Base-by-base conservation (phyloP, 2,888 invertebrate species). In the Pocota personata region DNA sequence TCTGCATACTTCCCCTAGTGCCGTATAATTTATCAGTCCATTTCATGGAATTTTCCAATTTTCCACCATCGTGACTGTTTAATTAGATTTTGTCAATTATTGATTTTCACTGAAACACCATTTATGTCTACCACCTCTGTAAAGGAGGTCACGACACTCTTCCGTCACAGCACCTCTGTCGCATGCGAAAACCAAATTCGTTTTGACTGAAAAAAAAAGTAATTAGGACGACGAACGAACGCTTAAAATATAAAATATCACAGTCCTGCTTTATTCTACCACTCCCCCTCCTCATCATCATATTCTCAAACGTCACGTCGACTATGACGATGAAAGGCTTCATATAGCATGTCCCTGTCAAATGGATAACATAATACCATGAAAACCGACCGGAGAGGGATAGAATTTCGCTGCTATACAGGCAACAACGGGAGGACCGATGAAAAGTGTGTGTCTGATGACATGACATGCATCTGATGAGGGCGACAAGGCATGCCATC, bases 1-100 rank as follows among this genome's bases (percentile, higher is more conserved):
- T 48, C 4, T 5, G 27, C 27, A 12, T 3, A 55, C 32, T 8
- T 14, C 5, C 27, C 30, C 40, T 57, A 27, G 40, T 48, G 50
- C 32, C 32, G 32, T 24, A 48, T 32, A 48, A 64, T 48, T 64
- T 43, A 55, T 55, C 57, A 43, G 32, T 72, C 50, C 21, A 67
- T 58, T 80, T 80, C 24, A 32, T 24, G 79, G 60, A 75, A 75
- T 79, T 79, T 79, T 75, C 58, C 62, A 79, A 79, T 84, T 84
- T 84, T 84, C 79, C 82, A 67, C 66, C 77, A 77, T 43, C 62
- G 71, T 78, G 82, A 58, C 71, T 62, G 69, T 84, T 84, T 84
- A 84, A 79, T 84, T 79, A 84, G 73, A 84, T 84, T 84, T 79
- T 43, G 69, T 73, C 83, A 84, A 75, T 75, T 82, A 84, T 84